Evolutionary conservation across 1,140 invertebrate genomes (phyloP).

Genomic region (Drosophila ohnishii): DNA sequence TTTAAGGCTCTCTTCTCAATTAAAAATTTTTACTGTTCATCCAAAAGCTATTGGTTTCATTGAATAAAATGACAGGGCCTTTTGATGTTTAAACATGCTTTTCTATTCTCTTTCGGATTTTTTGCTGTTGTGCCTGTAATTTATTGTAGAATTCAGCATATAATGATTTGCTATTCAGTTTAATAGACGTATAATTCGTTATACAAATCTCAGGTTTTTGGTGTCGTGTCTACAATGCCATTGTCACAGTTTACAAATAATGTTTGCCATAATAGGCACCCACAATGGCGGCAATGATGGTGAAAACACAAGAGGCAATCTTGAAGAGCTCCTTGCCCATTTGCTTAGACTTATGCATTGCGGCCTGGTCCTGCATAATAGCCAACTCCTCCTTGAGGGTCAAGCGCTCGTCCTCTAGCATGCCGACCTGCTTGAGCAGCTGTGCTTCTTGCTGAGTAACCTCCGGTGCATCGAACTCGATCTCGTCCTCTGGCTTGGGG

Average conservation of each 20-base stretch:
- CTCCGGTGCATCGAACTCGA: conserved; percentile 8
- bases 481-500: not conserved
- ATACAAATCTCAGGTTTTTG: not conserved
- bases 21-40: not conserved
- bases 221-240: too few relatives aligned
- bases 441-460: conserved; percentile 6
- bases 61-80: not conserved
- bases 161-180: not conserved
- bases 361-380: not conserved
- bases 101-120: not conserved
- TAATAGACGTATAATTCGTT: conserved; percentile 14
- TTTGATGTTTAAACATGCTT: too few relatives aligned
- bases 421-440: conserved; percentile 22
- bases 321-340: not conserved
- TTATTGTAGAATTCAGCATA: too few relatives aligned
- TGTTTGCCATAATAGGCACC: conserved; percentile 23
- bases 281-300: conserved; percentile 10
- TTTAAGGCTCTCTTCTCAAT: too few relatives aligned
- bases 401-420: conserved; percentile 35
- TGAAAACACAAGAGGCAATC: not conserved
- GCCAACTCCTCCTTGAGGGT: conserved; percentile 26
- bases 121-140: too few relatives aligned
- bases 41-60: not conserved
- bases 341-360: not conserved
- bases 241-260: conserved; percentile 7